Evolutionary conservation across 2,113 vertebrate species (phyloP), one percentile per base, ranked within the genome.

Genomic region (Lontra canadensis): DNA sequence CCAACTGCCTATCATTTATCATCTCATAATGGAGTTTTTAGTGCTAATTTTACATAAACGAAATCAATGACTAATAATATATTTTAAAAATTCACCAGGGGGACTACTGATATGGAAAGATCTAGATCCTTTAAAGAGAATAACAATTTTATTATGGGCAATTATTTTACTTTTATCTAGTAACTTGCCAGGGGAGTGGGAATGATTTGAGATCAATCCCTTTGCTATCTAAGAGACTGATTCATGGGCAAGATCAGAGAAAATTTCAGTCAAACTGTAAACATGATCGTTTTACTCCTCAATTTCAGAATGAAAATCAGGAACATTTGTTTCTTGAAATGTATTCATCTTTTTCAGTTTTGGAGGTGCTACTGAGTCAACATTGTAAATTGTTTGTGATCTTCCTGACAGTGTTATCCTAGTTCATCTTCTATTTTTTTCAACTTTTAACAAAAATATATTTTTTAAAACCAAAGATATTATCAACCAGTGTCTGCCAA

Each of bases 141-240:
- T 81, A 65, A 39, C 2, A 63, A 34, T 81, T 87, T 88, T 67
- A 80, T 85, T 83, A 90, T 63, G 61, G 11, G n/a, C 6, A 82
- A 80, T 88, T 44, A 85, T 93, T 94, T 90, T 88, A 93, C 52
- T 94, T 90, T 69, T 85, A 81, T 91, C 79, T 88, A 85, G 69
- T 88, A 95, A 94, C 49, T 91, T 88, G 12, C 10, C 39, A 85
- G 23, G 55, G 25, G 44, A 7, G 49, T 44, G 8, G 89, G 61
- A 88, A 69, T 55, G 6, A 4, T 63, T 63, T 85, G 39, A 81
- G 57, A 76, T 74, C 47, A 85, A 97, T 73, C 26, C 63, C n/a
- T 95, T 88, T 83, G 52, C 39, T 86, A 9, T 81, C 20, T 91
- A 88, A 94, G 74, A 74, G 15, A 88, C 29, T 91, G 78, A 96